Conservation (phyloP, 2,797 vertebrate genomes). For the Acanthornis magna region DNA sequence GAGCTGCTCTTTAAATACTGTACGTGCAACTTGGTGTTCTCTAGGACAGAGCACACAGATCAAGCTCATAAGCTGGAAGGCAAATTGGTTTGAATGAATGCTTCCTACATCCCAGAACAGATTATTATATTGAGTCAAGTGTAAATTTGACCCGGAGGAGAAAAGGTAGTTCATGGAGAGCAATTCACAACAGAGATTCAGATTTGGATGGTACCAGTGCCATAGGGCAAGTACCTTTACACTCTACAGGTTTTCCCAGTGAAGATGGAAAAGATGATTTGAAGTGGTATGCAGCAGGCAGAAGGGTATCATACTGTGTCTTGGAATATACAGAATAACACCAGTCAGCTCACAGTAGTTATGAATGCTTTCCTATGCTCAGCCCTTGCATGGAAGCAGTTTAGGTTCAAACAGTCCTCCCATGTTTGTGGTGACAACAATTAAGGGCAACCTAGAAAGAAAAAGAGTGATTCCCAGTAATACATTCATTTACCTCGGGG, state of each 20-base stretch:
- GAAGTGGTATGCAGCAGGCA: neutral
- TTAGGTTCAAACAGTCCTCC: neutral
- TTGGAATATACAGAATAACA: neutral
- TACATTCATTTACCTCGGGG: slow-evolving; percentile 25
- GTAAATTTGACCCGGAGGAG: neutral
- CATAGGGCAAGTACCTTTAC: neutral
- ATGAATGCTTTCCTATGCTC: neutral
- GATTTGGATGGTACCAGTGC: neutral
- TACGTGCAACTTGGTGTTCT: neutral
- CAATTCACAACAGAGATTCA: neutral
- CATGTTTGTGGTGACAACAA: neutral
- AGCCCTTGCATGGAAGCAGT: neutral
- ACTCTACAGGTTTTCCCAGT: neutral
- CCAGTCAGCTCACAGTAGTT: neutral
- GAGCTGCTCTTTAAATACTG: neutral
- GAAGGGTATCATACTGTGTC: neutral
- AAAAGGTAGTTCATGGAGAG: neutral
- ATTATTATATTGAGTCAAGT: neutral
- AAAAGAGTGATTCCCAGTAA: neutral
- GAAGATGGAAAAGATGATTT: neutral
- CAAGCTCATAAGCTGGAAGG: neutral
- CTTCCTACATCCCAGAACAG: neutral
- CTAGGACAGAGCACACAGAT: neutral
- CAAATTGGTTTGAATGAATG: neutral
- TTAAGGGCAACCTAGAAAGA: neutral